Evolutionary conservation across 2,797 vertebrate species (phyloP).

Genomic region (Catostomus latipinnis): DNA sequence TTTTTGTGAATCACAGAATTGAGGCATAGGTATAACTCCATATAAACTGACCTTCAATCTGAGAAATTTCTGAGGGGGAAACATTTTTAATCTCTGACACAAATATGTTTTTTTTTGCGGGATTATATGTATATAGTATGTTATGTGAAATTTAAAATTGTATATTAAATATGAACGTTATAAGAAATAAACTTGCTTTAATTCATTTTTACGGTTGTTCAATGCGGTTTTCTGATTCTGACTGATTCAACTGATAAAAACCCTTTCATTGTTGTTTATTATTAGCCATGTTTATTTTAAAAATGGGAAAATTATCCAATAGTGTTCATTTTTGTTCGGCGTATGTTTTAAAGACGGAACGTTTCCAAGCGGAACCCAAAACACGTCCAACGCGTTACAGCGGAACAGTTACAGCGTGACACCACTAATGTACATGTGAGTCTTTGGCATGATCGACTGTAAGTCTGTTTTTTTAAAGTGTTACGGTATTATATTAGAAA

Average conservation of each 20-base stretch:
- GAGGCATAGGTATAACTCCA: no score
- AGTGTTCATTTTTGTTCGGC: not conserved
- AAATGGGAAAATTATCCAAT: not conserved
- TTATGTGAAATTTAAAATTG: not conserved
- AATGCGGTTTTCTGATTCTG: not conserved
- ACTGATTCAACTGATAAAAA: conserved; percentile 1
- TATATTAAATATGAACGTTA: not conserved
- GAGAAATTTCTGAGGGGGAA: not conserved
- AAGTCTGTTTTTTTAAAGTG: not conserved
- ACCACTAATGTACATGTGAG: conserved; percentile 41
- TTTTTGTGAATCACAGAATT: no score
- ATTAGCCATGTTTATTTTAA: fast-evolving
- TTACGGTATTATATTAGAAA: not conserved
- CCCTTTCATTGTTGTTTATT: fast-evolving
- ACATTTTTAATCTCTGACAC: not conserved
- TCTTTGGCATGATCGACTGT: not conserved
- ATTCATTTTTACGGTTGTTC: not conserved
- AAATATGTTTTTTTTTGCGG: not conserved
- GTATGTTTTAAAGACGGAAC: not conserved
- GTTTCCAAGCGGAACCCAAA: conserved; percentile 41
- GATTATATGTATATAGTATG: not conserved
- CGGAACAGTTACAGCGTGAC: conserved; percentile 31
- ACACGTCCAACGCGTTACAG: not conserved
- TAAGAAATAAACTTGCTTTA: conserved; percentile 13
- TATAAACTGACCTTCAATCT: not conserved